These are phyloP conservation scores for Drosophila oshimai DNA, from an alignment of 1,140 invertebrate species.

Conservation along the genomic window DNA sequence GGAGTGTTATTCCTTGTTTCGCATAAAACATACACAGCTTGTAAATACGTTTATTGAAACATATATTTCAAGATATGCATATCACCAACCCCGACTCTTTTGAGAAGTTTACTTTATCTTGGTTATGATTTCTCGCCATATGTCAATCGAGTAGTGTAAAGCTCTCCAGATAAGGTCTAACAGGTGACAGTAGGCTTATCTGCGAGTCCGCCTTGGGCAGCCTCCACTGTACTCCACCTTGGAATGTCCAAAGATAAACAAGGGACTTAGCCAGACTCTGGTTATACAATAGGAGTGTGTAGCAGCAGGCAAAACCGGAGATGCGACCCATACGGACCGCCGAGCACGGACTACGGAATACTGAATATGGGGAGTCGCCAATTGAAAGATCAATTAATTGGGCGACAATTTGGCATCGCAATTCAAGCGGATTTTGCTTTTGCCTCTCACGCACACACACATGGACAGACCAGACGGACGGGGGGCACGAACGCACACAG, in stretches of 20 bases:
- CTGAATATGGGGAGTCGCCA: neutral
- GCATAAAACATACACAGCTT: too few relatives aligned
- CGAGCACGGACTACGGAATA: neutral
- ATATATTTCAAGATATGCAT: neutral
- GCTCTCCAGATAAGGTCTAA: neutral
- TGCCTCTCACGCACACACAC: constrained; percentile 37
- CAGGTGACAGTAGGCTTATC: neutral
- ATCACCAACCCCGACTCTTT: too few relatives aligned
- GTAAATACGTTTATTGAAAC: neutral
- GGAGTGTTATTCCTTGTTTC: neutral
- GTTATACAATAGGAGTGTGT: constrained; percentile 61
- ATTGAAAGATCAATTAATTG: constrained; percentile 43
- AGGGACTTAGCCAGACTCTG: constrained; percentile 4
- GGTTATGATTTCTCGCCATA: neutral
- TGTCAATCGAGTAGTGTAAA: neutral
- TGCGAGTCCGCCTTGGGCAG: constrained; percentile 13
- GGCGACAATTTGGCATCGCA: constrained; percentile 34
- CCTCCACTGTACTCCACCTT: constrained; percentile 29
- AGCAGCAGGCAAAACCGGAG: constrained; percentile 18
- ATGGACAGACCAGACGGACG: neutral
- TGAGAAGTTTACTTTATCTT: neutral
- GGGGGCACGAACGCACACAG: constrained; percentile 44
- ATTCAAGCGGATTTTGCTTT: constrained; percentile 34
- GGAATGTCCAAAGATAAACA: constrained; percentile 73
- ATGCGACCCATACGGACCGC: neutral